Conservation (phyloP, 2,797 vertebrate genomes). For the Eulemur rubriventer region DNA sequence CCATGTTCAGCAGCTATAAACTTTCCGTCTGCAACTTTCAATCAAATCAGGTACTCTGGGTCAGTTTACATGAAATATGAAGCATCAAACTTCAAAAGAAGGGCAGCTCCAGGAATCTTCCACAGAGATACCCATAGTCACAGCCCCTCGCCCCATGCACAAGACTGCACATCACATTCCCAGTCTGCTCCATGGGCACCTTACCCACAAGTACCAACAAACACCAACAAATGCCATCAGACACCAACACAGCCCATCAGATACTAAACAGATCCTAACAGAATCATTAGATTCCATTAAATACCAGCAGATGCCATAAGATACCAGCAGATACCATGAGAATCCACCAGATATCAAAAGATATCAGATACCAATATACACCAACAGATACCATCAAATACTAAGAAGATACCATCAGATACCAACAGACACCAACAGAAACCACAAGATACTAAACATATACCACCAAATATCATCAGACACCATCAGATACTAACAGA, state of each 20-base stretch:
- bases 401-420: background rate
- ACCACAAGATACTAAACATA: background rate
- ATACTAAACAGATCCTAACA: background rate
- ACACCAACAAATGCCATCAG: background rate
- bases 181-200: background rate
- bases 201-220: rapidly evolving
- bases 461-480: too few species aligned
- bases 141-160: rapidly evolving
- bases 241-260: background rate
- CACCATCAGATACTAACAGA: background rate
- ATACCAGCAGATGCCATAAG: too few species aligned
- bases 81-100: background rate
- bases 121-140: rapidly evolving
- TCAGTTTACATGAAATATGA: background rate
- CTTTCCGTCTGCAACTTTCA: too few species aligned
- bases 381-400: background rate
- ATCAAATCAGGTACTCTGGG: background rate
- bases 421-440: background rate
- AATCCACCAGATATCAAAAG: background rate
- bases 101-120: background rate
- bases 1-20: too few species aligned
- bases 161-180: rapidly evolving
- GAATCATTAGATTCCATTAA: background rate
- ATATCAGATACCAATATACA: background rate
- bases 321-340: background rate